Evolutionary conservation across 2,888 invertebrate genomes (phyloP), one percentile per base, ranked within the genome.

Genomic region (Pterobdella sp.): DNA sequence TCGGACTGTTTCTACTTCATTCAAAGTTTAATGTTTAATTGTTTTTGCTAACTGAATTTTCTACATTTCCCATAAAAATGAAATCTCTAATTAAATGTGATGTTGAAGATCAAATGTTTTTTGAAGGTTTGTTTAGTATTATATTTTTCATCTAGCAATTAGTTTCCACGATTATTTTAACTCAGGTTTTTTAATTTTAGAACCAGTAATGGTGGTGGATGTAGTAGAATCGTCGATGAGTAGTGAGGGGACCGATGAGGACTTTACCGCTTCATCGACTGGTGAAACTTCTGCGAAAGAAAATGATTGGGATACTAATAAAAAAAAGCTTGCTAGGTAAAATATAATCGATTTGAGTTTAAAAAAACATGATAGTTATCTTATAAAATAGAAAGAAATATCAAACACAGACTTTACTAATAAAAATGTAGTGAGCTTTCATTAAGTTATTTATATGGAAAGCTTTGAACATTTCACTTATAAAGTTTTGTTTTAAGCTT

Each of bases 251-350:
- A 73, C 64, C 31, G 73, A 73, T 42, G 64, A 68, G 34, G 72
- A 72, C 35, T 49, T 34, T 2, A 56, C 37, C 4, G 36, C 49
- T 4, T 42, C 68, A 26, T 69, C 64, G 42, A 49, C 49, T 10
- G 73, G 67, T n/a, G 73, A 73, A n/a, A 56, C 52, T 37, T 72
- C 72, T 18, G 73, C 73, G 52, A 68, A 68, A 56, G 73, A 73
- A 68, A 73, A 68, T 26, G 60, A 68, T 29, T 56, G n/a, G 7
- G n/a, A 22, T 18, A 26, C 26, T 56, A 4, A 22, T 56, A 56
- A 56, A 22, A 56, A 56, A 26, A 4, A 22, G 10, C 26, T 56
- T 56, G n/a, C 4, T 26, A 56, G 60, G 60, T 56, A 26, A 26
- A 22, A 56, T 14, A 18, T 26, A n/a, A 26, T n/a, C n/a, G n/a